phyloP scores from a whole-genome alignment of 2,797 vertebrate species.

The Rhinophrynus dorsalis region DNA sequence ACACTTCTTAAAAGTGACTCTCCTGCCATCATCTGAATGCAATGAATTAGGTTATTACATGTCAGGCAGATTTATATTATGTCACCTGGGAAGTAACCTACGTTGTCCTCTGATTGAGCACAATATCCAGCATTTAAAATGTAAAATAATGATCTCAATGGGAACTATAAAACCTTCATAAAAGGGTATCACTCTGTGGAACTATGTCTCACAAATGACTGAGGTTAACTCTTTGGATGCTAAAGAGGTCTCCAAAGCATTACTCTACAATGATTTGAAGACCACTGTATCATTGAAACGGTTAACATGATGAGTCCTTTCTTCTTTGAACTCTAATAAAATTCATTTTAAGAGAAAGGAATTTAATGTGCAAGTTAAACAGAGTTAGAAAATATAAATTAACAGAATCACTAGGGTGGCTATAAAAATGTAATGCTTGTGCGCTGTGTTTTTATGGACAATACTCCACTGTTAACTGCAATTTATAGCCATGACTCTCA shows the following conservation, averaged over 20 bases:
- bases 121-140: conserved; percentile 3
- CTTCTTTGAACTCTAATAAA: conserved; percentile 19
- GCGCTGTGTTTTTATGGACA: background rate
- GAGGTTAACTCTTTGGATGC: too few relatives aligned
- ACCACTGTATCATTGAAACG: conserved; percentile 3
- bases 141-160: conserved; percentile 21
- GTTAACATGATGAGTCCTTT: conserved; percentile 28
- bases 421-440: conserved; percentile 22
- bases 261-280: too few relatives aligned
- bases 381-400: conserved; percentile 14
- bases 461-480: conserved; percentile 1
- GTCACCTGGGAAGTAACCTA: conserved; percentile 13
- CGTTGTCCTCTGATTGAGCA: conserved; percentile 29
- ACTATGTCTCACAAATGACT: conserved; percentile 29
- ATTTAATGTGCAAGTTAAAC: conserved; percentile 4
- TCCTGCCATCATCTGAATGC: background rate
- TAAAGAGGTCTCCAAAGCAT: too few relatives aligned
- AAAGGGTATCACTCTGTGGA: conserved; percentile 19
- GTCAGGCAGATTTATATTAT: conserved; percentile 1
- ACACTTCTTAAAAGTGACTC: too few relatives aligned
- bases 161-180: conserved; percentile 24
- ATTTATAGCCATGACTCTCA: background rate
- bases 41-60: conserved; percentile 16
- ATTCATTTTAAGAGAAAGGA: conserved; percentile 16
- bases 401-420: conserved; percentile 20